These are phyloP conservation scores for Crypturellus tataupa DNA, from an alignment of 2,797 vertebrate species.

Conservation along the genomic window DNA sequence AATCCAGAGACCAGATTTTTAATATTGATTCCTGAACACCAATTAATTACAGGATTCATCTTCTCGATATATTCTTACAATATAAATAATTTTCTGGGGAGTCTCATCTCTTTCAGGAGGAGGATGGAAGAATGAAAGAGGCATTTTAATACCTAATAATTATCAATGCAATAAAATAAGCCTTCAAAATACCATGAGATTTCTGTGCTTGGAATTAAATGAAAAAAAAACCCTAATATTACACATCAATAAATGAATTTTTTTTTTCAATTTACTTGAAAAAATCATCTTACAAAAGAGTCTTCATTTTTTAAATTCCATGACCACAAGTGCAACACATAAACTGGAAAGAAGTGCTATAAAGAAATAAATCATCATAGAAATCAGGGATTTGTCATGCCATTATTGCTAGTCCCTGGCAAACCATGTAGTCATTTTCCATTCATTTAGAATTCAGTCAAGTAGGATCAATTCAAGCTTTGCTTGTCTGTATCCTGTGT, in stretches of 20 bases:
- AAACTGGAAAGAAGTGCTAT: constrained; percentile 3
- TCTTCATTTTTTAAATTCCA: background rate
- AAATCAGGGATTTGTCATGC: constrained; percentile 16
- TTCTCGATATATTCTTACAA: background rate
- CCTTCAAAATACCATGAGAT: background rate
- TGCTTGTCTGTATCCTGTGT: constrained; percentile 46
- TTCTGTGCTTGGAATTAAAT: background rate
- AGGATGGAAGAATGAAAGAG: background rate
- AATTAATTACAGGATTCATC: background rate
- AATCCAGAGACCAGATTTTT: background rate
- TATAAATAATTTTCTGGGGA: background rate
- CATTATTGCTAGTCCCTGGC: constrained; percentile 30
- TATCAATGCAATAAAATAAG: background rate
- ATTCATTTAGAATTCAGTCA: constrained; percentile 66
- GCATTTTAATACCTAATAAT: background rate
- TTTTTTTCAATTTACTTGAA: background rate
- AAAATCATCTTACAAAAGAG: background rate
- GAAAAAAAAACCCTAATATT: background rate
- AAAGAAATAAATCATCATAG: constrained; percentile 28
- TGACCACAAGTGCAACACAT: constrained; percentile 3
- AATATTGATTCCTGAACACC: background rate
- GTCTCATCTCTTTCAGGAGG: background rate
- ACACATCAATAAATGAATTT: background rate
- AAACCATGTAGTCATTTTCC: constrained; percentile 39
- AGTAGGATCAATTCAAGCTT: constrained; percentile 54